Base-by-base conservation (phyloP, 2,113 vertebrate genomes). In the Natator depressus region DNA sequence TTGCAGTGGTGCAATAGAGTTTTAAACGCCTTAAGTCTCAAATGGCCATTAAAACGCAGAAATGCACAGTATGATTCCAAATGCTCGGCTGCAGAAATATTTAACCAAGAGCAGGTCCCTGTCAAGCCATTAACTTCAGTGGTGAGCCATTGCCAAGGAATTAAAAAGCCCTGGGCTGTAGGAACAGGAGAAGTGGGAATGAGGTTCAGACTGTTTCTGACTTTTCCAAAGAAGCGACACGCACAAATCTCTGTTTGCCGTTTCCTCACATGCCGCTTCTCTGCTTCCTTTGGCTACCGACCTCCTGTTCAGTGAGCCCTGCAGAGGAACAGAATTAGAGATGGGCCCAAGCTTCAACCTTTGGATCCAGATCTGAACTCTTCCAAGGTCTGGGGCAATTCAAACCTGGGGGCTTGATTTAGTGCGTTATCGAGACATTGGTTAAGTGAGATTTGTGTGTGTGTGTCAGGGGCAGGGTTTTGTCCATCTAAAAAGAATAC, bases 1-100 rank as follows among this genome's bases (percentile, higher is more conserved):
- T 65, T 1, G 10, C 13, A 72, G 57, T 0, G 22, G 4, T 5
- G 31, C 54, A 35, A 82, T 53, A 0, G 4, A 14, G 49, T 16
- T 22, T 46, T 46, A 76, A 29, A 3, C 0, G 0, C 1, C 35
- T 1, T 9, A 49, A 11, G 4, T 81, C 79, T 46, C 57, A 8
- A 22, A 20, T 47, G n/a, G 46, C 25, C 53, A 51, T 46, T 59
- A 51, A 78, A 59, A 13, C 8, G 3, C 76, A 89, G 82, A 11
- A 53, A 13, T 47, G 50, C 83, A 49, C 8, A 38, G 31, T 50
- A 57, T 22, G 20, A 27, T 46, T 2, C 5, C 22, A n/a, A 35
- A 47, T 12, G 62, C 46, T 31, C 13, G 38, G 88, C 31, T 35
- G 46, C 53, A 35, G 53, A 54, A 72, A 24, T 14, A 31, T 7